These are phyloP conservation scores for Pachycephala philippinensis DNA, from an alignment of 2,113 vertebrate genomes.

Conservation along the genomic window DNA sequence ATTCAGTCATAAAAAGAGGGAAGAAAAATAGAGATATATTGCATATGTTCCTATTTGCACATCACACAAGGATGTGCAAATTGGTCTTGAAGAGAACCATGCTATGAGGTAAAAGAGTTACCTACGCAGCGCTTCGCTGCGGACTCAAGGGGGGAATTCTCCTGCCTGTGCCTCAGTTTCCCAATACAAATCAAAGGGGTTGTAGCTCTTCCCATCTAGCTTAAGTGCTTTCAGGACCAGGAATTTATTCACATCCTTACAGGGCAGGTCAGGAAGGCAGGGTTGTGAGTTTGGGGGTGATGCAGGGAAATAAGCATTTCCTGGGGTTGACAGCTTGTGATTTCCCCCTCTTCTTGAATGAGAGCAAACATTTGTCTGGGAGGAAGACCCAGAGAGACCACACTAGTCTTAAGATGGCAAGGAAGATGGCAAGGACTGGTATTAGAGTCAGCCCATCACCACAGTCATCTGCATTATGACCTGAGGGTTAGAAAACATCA, in stretches of 20 bases:
- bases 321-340: neutral
- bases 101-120: neutral
- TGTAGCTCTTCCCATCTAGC: neutral
- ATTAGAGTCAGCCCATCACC: neutral
- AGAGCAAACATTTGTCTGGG: neutral
- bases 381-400: neutral
- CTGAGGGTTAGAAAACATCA: neutral
- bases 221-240: neutral
- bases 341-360: neutral
- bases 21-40: conserved; percentile 6
- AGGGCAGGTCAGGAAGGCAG: neutral
- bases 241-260: neutral
- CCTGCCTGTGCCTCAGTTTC: neutral
- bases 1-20: conserved; percentile 6
- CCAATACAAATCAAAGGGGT: neutral
- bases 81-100: neutral
- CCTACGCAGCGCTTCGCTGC: fast-evolving
- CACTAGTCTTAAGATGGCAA: neutral
- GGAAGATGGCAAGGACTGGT: neutral
- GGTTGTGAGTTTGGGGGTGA: neutral
- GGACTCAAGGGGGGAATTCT: neutral
- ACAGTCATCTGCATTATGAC: neutral
- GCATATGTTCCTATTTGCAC: neutral
- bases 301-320: neutral
- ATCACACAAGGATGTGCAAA: neutral